phyloP scores from a whole-genome alignment of 2,797 vertebrate species.

The Phyllotis vaccarum region DNA sequence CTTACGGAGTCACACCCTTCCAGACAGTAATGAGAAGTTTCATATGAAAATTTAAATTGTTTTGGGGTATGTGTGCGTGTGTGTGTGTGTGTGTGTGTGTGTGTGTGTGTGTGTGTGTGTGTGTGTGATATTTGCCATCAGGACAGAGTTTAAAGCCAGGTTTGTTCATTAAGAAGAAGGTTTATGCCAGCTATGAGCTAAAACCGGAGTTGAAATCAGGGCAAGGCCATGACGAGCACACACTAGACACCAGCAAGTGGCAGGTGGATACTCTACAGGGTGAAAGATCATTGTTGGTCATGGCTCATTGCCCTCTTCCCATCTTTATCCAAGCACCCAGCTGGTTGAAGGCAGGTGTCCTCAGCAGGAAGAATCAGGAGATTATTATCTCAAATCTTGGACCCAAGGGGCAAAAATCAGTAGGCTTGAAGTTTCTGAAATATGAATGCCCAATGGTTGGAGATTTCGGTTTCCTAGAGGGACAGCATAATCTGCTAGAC shows the following conservation, averaged over 20 bases:
- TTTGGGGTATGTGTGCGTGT: no score
- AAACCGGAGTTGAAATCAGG: slow-evolving; percentile 32
- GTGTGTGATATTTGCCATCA: not conserved
- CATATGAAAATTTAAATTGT: not conserved
- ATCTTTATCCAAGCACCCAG: slow-evolving; percentile 16
- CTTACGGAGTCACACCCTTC: not conserved
- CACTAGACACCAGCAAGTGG: not conserved
- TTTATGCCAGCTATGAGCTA: slow-evolving; percentile 30
- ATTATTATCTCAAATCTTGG: slow-evolving; percentile 18
- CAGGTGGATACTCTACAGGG: slow-evolving; percentile 74
- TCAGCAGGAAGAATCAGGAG: slow-evolving; percentile 51
- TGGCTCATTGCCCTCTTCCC: slow-evolving; percentile 3
- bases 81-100: not conserved
- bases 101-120: not conserved
- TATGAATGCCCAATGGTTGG: not conserved
- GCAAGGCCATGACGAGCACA: not conserved
- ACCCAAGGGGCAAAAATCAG: not conserved
- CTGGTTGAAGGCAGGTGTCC: slow-evolving; percentile 5
- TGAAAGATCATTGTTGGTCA: slow-evolving; percentile 29
- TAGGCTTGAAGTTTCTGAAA: slow-evolving; percentile 1
- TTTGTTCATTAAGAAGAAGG: slow-evolving; percentile 1
- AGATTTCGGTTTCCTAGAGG: not conserved
- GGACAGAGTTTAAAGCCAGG: slow-evolving; percentile 2
- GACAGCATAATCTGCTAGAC: not conserved
- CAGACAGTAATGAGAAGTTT: not conserved